Conservation (phyloP, 2,113 vertebrate species). For the Ophthalmolycus amberensis region DNA sequence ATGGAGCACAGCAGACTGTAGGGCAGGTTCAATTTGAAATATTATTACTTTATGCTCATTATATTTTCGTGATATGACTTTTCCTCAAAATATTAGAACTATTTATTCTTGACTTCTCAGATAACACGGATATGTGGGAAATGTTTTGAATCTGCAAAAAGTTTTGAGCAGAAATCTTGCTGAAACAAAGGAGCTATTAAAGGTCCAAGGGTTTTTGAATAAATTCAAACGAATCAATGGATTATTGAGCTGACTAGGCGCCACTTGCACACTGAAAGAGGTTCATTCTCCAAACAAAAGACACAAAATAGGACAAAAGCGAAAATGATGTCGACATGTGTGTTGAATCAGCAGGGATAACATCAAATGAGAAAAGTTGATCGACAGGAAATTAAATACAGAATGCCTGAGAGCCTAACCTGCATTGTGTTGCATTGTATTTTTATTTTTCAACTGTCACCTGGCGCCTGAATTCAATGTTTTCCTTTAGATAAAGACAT, state of each 20-base stretch:
- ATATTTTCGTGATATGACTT: not conserved
- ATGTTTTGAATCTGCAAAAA: not conserved
- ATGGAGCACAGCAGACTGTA: not conserved
- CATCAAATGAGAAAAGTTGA: too few species aligned
- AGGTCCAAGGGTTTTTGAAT: not conserved
- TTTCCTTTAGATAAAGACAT: not conserved
- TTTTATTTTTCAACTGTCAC: not conserved
- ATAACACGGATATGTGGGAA: not conserved
- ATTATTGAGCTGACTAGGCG: not conserved
- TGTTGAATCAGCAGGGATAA: not conserved
- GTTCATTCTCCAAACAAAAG: not conserved
- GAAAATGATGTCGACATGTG: not conserved
- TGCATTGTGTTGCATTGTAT: too few species aligned
- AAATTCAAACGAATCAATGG: not conserved
- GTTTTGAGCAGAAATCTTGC: not conserved
- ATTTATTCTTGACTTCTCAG: not conserved
- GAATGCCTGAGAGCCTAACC: too few species aligned
- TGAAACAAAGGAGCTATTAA: not conserved
- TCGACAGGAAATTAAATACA: too few species aligned
- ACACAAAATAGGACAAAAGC: not conserved
- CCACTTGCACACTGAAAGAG: not conserved
- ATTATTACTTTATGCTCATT: not conserved
- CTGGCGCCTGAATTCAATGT: not conserved
- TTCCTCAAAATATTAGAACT: not conserved
- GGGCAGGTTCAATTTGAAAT: not conserved